These are phyloP conservation scores for Pluvianellus socialis DNA, from an alignment of 2,113 vertebrate genomes.

Conservation along the genomic window DNA sequence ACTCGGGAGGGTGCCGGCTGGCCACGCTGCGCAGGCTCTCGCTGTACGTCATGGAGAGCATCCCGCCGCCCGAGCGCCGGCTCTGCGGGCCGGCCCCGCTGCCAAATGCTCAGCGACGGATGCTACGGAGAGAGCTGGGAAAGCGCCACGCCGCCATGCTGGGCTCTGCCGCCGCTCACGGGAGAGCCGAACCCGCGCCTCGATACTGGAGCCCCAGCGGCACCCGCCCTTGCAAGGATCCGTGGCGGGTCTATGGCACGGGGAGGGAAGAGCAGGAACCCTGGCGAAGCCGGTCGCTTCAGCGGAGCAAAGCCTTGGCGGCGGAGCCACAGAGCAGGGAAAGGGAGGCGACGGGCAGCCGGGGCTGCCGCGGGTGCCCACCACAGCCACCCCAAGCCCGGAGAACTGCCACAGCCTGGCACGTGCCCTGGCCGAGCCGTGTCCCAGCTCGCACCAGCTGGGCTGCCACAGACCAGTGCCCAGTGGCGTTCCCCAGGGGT, in stretches of 20 bases:
- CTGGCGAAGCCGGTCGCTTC: background rate
- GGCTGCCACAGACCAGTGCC: background rate
- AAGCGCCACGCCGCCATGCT: background rate
- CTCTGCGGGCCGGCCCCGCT: slow-evolving; percentile 77
- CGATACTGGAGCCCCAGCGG: rapidly evolving
- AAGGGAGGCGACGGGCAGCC: background rate
- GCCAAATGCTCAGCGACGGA: background rate
- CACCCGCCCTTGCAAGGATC: background rate
- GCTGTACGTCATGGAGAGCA: slow-evolving; percentile 98
- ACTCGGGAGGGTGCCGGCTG: slow-evolving; percentile 91
- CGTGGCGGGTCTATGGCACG: background rate
- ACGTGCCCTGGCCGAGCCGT: rapidly evolving
- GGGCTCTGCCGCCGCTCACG: background rate
- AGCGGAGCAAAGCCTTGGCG: background rate
- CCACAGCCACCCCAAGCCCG: background rate
- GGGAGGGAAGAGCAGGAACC: background rate
- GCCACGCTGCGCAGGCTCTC: slow-evolving; percentile 93
- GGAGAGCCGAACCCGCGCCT: rapidly evolving
- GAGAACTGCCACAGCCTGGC: background rate
- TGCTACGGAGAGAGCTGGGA: slow-evolving; percentile 14
- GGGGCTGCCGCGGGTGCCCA: background rate
- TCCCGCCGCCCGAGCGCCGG: slow-evolving; percentile 78
- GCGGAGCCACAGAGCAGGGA: background rate
- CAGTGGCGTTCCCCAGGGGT: background rate
- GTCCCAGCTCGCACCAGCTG: background rate